Conservation (phyloP, 2,797 vertebrate genomes). For the Enteromius anoplus region DNA sequence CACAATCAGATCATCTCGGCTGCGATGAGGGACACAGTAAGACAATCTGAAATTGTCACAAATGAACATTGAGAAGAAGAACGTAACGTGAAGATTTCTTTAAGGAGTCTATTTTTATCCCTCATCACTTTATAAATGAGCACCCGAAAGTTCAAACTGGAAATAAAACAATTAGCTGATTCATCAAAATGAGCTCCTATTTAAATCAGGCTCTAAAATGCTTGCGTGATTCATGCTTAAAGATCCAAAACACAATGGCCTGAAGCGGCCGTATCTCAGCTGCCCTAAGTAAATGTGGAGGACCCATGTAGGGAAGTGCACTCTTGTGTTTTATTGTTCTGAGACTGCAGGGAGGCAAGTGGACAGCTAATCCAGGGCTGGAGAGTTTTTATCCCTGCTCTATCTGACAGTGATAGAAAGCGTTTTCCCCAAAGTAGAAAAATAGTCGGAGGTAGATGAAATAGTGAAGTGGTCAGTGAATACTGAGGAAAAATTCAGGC, state of each 20-base stretch:
- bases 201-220: conserved; percentile 33
- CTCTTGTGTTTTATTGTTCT: conserved; percentile 76
- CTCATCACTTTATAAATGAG: not conserved
- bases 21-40: conserved; percentile 38
- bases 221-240: conserved; percentile 54
- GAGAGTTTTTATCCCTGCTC: conserved; percentile 76
- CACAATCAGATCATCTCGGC: conserved; percentile 66
- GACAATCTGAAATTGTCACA: conserved; percentile 51
- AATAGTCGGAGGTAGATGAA: conserved; percentile 80
- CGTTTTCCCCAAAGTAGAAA: conserved; percentile 84
- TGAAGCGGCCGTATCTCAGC: conserved; percentile 50
- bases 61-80: conserved; percentile 1
- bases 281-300: conserved; percentile 71
- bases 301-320: conserved; percentile 61
- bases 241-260: conserved; percentile 71
- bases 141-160: not conserved
- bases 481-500: conserved; percentile 69
- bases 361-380: conserved; percentile 77
- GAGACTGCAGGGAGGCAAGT: conserved; percentile 66
- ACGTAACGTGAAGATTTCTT: conserved; percentile 25
- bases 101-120: not conserved
- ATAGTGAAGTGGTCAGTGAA: conserved; percentile 79
- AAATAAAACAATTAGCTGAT: conserved; percentile 27
- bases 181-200: conserved; percentile 31
- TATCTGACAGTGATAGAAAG: conserved; percentile 84